phyloP scores from a whole-genome alignment of 2,797 vertebrate genomes.

The Halcyon chelicuti region DNA sequence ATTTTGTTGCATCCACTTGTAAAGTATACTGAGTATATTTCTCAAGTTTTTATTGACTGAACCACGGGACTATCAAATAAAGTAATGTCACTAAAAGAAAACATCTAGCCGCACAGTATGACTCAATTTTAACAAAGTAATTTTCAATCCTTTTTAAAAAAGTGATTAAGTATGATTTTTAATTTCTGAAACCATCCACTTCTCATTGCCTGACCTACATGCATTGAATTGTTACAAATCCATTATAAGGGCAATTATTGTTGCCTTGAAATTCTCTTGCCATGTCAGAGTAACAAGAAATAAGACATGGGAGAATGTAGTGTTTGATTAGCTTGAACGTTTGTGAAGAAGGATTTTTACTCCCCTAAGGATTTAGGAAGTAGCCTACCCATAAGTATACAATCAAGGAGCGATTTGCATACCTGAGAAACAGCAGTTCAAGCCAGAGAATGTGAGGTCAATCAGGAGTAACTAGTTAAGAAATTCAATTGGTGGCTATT shows the following conservation, averaged over 20 bases:
- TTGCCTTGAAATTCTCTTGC: conserved; percentile 75
- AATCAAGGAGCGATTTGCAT: conserved; percentile 74
- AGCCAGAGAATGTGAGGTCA: conserved; percentile 75
- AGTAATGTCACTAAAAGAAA: conserved; percentile 40
- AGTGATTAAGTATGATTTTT: conserved; percentile 74
- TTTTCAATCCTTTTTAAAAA: conserved; percentile 64
- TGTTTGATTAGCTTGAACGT: conserved; percentile 69
- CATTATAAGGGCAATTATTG: conserved; percentile 79
- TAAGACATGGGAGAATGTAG: conserved; percentile 62
- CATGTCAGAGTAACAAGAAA: conserved; percentile 70
- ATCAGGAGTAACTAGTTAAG: conserved; percentile 78
- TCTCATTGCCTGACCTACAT: conserved; percentile 75
- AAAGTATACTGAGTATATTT: conserved; percentile 57
- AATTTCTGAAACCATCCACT: conserved; percentile 68
- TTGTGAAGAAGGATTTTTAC: conserved; percentile 62
- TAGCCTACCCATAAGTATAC: conserved; percentile 43
- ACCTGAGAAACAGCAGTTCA: conserved; percentile 75
- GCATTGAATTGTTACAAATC: conserved; percentile 76
- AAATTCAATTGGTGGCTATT: conserved; percentile 74
- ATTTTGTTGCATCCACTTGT: conserved; percentile 46
- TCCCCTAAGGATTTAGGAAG: conserved; percentile 63
- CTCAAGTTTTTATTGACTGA: conserved; percentile 40
- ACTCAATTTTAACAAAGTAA: conserved; percentile 76
- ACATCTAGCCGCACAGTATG: conserved; percentile 24
- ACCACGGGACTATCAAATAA: conserved; percentile 6